These are phyloP conservation scores for Glomeris marginata DNA, from an alignment of 2,888 invertebrate species.

Conservation along the genomic window DNA sequence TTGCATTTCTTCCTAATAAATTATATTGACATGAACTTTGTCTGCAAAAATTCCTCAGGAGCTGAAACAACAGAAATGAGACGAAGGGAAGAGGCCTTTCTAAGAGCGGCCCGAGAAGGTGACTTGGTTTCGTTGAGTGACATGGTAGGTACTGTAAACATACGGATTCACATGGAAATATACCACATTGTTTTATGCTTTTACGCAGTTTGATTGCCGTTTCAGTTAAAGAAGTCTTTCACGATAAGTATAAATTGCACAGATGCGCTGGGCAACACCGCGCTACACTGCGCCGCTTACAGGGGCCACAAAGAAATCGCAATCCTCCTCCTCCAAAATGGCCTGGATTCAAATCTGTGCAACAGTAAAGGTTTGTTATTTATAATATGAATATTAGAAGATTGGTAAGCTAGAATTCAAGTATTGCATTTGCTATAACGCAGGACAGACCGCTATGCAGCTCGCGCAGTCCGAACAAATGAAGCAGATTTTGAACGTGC, in stretches of 20 bases:
- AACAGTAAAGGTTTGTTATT: conserved; percentile 41
- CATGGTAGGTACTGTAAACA: conserved; percentile 39
- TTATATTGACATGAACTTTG: too few relatives aligned
- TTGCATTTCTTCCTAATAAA: too few relatives aligned
- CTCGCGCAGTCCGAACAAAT: conserved; percentile 44
- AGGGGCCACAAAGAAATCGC: conserved; percentile 47
- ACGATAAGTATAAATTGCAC: conserved; percentile 47
- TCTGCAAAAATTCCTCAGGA: conserved; percentile 35
- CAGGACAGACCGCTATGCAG: conserved; percentile 47
- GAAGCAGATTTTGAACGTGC: conserved; percentile 46
- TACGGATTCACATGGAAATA: too few relatives aligned
- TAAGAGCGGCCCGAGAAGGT: conserved; percentile 46
- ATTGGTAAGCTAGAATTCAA: too few relatives aligned
- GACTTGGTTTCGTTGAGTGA: conserved; percentile 39
- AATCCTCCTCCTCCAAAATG: conserved; percentile 47
- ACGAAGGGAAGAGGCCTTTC: conserved; percentile 38
- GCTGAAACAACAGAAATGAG: conserved; percentile 43
- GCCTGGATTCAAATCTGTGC: conserved; percentile 43
- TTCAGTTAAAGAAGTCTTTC: conserved; percentile 40
- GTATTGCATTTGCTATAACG: not conserved
- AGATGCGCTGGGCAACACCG: conserved; percentile 48
- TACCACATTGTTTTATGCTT: too few relatives aligned
- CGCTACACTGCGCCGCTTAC: conserved; percentile 49
- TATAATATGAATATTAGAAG: too few relatives aligned
- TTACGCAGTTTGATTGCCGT: conserved; percentile 15